Evolutionary conservation across 2,888 invertebrate genomes (phyloP), one percentile per base, ranked within the genome.

Genomic region (Hypomecis atomaria): DNA sequence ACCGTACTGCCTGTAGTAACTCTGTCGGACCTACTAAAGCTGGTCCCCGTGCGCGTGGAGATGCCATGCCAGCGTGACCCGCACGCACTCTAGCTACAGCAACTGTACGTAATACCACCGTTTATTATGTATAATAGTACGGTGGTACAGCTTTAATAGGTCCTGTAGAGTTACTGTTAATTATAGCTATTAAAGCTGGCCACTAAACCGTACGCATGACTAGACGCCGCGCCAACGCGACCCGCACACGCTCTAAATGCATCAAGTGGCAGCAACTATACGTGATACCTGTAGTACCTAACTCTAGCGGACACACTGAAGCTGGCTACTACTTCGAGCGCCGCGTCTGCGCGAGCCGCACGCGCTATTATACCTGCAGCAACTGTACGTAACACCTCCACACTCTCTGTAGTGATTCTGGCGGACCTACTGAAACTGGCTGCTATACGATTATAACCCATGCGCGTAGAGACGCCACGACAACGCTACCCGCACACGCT

Each of bases 171-270:
- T n/a, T n/a, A n/a, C n/a, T n/a, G n/a, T n/a, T n/a, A n/a, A n/a
- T n/a, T n/a, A n/a, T n/a, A n/a, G n/a, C n/a, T n/a, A n/a, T n/a
- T n/a, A n/a, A n/a, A n/a, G n/a, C n/a, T n/a, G n/a, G n/a, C n/a
- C n/a, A n/a, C n/a, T n/a, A n/a, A n/a, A n/a, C 85, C 9, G 87
- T 89, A 23, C 75, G 77, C 0, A 81, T 82, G 13, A 78, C n/a
- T n/a, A 86, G 56, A 61, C 72, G 0, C 71, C 75, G 58, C 61
- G 58, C 10, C 44, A 61, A 53, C n/a, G 11, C 10, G 23, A 53
- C 48, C 47, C 54, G 40, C 65, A 61, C 33, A 50, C 60, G 62
- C 45, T 33, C 54, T 48, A 42, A 47, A n/a, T n/a, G n/a, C n/a
- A n/a, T n/a, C n/a, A n/a, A n/a, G n/a, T n/a, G n/a, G n/a, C 37